Base-by-base conservation (phyloP, 2,888 invertebrate species). In the Tipula confusa region DNA sequence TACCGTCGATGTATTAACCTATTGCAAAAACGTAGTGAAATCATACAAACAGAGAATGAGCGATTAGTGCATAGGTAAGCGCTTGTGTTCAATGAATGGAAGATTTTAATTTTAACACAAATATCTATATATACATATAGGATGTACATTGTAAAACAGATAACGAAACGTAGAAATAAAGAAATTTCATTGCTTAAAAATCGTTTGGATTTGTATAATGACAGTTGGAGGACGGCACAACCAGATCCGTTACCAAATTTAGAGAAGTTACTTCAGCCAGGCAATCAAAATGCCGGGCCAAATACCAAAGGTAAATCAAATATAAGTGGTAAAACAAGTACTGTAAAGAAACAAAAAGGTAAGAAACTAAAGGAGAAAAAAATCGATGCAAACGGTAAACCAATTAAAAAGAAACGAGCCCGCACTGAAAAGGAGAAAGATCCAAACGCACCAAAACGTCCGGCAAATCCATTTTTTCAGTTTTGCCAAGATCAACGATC, bases 381-480 rank as follows among this genome's bases (percentile, higher is more conserved):
- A 9, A 7, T 15, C 15, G 80, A 31, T 80, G 31, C 29, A 5
- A 31, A 31, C 4, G 80, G 80, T 29, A 31, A 29, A 29, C 29
- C 80, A n/a, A 31, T 80, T 29, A 80, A 80, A 9, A 29, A 31
- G 11, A 80, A 80, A 80, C 29, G 80, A 9, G 31, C 80, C 6
- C 29, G 31, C 1, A 15, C 80, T 15, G 80, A 80, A 31, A 80
- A 84, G 79, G 92, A 92, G 86, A 90, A 90, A 86, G 95, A 95
- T 89, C 94, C 94, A 0, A 94, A 94, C 89, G 94, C 94, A 82
- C 95, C 95, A 0, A 95, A 95, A 87, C 91, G 94, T 85, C 95
- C 95, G 0, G 94, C 94, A 83, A 95, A 95, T 91, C 95, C 95
- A 82, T 95, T 95, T 89, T 94, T 95, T 87, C 94, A 95, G 89